These are phyloP conservation scores for Anoplolepis gracilipes DNA, from an alignment of 1,140 invertebrate species.

Conservation along the genomic window DNA sequence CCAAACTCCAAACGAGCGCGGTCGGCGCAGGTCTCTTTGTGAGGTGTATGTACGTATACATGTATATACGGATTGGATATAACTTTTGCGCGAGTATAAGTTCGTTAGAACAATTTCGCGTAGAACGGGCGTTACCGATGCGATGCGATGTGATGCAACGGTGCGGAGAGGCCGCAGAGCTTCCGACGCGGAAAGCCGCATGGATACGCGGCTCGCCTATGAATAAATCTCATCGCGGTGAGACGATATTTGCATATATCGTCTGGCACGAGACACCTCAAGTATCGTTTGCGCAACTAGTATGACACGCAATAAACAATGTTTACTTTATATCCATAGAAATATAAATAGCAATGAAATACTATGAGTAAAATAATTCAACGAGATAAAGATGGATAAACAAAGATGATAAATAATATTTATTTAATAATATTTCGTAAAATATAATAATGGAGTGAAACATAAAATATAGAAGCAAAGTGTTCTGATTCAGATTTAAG, in stretches of 20 bases:
- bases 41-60: no score
- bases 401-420: no score
- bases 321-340: background rate
- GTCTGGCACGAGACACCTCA: conserved; percentile 48
- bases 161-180: conserved; percentile 11
- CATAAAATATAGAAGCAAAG: background rate
- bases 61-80: background rate
- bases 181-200: conserved; percentile 48
- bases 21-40: conserved; percentile 4
- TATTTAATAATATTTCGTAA: background rate
- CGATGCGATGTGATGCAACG: conserved; percentile 33
- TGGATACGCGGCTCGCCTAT: conserved; percentile 73
- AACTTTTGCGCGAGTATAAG: conserved; percentile 69
- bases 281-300: conserved; percentile 16
- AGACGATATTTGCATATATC: conserved; percentile 82
- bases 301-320: background rate
- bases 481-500: conserved; percentile 1
- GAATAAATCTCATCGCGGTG: conserved; percentile 80
- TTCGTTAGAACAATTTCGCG: conserved; percentile 72
- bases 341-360: background rate
- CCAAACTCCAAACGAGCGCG: conserved; percentile 57
- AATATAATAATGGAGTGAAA: background rate
- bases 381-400: background rate
- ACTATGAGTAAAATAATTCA: background rate
- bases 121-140: conserved; percentile 33